Evolutionary conservation across 2,888 invertebrate species (phyloP).

Genomic region (Incurvaria masculella): DNA sequence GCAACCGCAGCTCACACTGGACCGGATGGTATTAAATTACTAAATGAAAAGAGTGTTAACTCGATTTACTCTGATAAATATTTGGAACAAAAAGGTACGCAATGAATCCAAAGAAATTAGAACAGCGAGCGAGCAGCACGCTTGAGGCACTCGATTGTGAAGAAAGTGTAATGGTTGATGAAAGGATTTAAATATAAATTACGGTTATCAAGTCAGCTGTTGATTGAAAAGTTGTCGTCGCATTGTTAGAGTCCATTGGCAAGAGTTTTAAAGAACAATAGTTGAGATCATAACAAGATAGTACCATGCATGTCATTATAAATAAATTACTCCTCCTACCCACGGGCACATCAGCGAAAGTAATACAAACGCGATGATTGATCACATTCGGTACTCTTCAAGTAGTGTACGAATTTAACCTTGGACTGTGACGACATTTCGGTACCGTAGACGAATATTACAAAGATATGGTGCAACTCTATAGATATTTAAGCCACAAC

Average conservation of each 20-base stretch:
- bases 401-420: not conserved
- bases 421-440: not conserved
- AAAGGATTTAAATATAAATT: not conserved
- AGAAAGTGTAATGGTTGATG: not conserved
- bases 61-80: not conserved
- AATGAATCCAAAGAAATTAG: not conserved
- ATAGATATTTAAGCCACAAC: not conserved
- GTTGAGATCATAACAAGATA: not conserved
- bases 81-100: not conserved
- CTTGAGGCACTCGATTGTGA: not conserved
- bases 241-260: not conserved
- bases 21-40: not conserved
- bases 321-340: not conserved
- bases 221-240: not conserved
- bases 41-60: not conserved
- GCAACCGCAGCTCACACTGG: too few species aligned
- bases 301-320: not conserved
- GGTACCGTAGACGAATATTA: not conserved
- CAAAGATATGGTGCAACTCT: not conserved
- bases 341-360: not conserved
- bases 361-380: not conserved
- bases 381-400: not conserved
- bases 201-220: not conserved
- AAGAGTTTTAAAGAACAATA: not conserved
- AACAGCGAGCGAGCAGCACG: not conserved